Evolutionary conservation across 2,113 vertebrate species (phyloP).

Genomic region (Perca schrenkii): DNA sequence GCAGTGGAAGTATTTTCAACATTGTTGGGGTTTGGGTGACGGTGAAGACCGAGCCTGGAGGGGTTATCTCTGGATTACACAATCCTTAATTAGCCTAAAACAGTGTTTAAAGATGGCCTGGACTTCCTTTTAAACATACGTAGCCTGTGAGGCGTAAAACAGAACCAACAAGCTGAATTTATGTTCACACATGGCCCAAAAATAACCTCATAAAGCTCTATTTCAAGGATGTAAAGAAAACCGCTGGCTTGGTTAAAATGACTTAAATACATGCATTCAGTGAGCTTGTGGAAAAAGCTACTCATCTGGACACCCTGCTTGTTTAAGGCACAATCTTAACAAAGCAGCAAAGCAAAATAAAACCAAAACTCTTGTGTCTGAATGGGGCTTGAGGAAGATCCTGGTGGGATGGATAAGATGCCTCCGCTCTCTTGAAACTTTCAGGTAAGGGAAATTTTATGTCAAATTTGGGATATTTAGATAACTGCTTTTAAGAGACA

Average conservation of each 20-base stretch:
- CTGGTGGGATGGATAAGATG: slow-evolving; percentile 17
- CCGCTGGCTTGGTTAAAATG: background rate
- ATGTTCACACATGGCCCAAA: slow-evolving; percentile 9
- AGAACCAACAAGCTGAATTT: slow-evolving; percentile 16
- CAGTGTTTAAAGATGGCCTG: slow-evolving; percentile 34
- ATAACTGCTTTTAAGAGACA: background rate
- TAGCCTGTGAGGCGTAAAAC: slow-evolving; percentile 22
- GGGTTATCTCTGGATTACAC: slow-evolving; percentile 31
- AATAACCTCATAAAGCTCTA: slow-evolving; percentile 12
- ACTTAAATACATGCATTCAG: slow-evolving; percentile 16
- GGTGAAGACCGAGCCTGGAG: slow-evolving; percentile 25
- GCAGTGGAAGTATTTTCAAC: slow-evolving; percentile 38
- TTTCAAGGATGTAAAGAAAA: slow-evolving; percentile 35
- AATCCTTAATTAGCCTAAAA: slow-evolving; percentile 25
- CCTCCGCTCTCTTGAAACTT: slow-evolving; percentile 42
- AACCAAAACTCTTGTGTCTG: background rate
- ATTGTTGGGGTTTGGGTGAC: slow-evolving; percentile 27
- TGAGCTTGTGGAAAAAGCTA: slow-evolving; percentile 1
- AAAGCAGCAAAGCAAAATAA: background rate
- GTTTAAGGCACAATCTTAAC: background rate
- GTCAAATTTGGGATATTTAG: slow-evolving; percentile 10
- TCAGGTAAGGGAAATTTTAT: background rate
- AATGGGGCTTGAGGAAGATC: background rate
- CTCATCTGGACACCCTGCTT: background rate
- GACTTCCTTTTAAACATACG: slow-evolving; percentile 21